Base-by-base conservation (phyloP, 2,888 invertebrate species). In the Drosophila planitibia region DNA sequence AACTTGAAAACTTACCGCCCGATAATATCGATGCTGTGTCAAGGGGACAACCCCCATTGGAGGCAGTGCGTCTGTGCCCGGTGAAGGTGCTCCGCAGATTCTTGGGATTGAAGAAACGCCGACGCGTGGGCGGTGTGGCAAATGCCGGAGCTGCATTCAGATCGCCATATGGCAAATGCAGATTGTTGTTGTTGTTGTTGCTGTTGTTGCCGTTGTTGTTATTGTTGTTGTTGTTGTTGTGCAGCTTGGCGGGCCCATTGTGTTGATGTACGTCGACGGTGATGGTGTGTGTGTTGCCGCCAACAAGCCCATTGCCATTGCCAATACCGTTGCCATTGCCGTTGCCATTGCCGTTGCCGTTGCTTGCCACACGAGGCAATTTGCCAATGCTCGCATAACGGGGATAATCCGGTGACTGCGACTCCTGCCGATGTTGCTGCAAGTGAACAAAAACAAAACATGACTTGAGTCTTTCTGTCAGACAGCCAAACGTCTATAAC, bases 71-170 rank as follows among this genome's bases (percentile, higher is more conserved):
- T 59, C 92, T 84, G 69, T 92, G 93, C 75, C 91, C 91, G 35
- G 95, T 95, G 89, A 97, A 96, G n/a, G 97, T 96, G 93, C 96
- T 97, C 74, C 97, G 95, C 74, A 97, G 93, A 35, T 96, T 96
- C 93, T 97, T 97, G 14, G 97, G 96, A 89, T 97, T 97, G 54
- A 97, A 95, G 94, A 97, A 97, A 94, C 97, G 92, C 93, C 96
- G 96, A 93, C 96, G 95, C 84, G 97, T 95, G 75, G 94, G 95
- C 54, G 97, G 97, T 58, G 97, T 97, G 54, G 97, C 97, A 91
- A 97, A 97, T 93, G 96, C 95, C 30, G 95, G 95, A 95, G 91
- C 89, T 92, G 94, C 95, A 93, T 94, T 94, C 79, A 91, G 78
- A 63, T 91, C 92, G 76, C 89, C 83, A 69, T 91, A 88, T 58